phyloP scores from a whole-genome alignment of 2,113 vertebrate species.

The Nanorana parkeri region DNA sequence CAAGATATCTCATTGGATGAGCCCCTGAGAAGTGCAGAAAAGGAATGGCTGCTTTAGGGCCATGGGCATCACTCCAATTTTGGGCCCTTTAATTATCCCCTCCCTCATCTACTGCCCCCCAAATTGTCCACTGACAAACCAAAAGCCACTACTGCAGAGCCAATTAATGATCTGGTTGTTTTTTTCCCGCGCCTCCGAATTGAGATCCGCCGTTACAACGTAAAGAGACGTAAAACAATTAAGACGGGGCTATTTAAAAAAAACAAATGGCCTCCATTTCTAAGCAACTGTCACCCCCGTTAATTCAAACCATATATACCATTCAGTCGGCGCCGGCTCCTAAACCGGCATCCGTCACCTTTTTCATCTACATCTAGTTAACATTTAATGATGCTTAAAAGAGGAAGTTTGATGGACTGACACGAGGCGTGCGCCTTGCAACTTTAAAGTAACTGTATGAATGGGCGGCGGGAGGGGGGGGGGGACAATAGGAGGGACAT shows the following conservation, averaged over 20 bases:
- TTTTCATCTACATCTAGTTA: constrained; percentile 55
- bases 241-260: background rate
- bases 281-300: constrained; percentile 15
- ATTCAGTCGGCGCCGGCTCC: constrained; percentile 16
- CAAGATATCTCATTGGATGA: too few relatives aligned
- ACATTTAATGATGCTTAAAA: constrained; percentile 64
- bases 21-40: too few relatives aligned
- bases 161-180: too few relatives aligned
- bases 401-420: constrained; percentile 66
- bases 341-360: constrained; percentile 42
- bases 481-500: constrained; percentile 63
- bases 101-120: too few relatives aligned
- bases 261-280: constrained; percentile 9
- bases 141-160: too few relatives aligned
- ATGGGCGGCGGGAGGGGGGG: constrained; percentile 51
- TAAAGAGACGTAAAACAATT: too few relatives aligned
- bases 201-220: too few relatives aligned
- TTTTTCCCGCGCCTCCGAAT: too few relatives aligned
- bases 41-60: too few relatives aligned
- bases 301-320: constrained; percentile 24
- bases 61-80: too few relatives aligned
- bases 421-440: constrained; percentile 68
- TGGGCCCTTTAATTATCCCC: too few relatives aligned
- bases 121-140: too few relatives aligned
- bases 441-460: constrained; percentile 66